phyloP scores from a whole-genome alignment of 2,113 vertebrate genomes.

The Saguinus midas region DNA sequence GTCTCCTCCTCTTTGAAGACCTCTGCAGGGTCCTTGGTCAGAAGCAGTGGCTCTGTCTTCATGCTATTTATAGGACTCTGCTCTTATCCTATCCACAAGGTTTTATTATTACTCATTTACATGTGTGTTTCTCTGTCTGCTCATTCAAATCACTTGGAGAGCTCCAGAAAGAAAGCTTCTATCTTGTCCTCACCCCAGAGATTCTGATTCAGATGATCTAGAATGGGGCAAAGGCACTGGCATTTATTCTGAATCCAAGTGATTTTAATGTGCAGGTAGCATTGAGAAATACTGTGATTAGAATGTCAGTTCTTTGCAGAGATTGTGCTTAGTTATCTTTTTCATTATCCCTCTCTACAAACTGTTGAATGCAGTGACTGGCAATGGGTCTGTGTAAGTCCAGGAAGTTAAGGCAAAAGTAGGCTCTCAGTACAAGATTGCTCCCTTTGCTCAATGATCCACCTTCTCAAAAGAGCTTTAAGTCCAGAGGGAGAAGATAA shows the following conservation, averaged over 20 bases:
- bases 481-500: neutral
- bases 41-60: neutral
- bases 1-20: slow-evolving; percentile 3
- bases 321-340: neutral
- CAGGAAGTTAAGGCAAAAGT: neutral
- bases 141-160: neutral
- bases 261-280: neutral
- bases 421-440: neutral
- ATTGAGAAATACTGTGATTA: neutral
- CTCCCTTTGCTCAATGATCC: neutral
- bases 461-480: neutral
- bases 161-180: neutral
- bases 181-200: neutral
- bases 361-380: neutral
- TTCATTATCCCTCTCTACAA: neutral
- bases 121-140: slow-evolving; percentile 12
- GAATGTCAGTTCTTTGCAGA: slow-evolving; percentile 3
- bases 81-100: neutral
- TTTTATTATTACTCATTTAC: slow-evolving; percentile 35
- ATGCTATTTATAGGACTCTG: slow-evolving; percentile 18
- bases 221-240: neutral
- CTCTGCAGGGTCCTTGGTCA: neutral
- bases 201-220: neutral
- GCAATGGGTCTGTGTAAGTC: neutral
- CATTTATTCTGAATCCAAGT: neutral